These are phyloP conservation scores for Percopsis omiscomaycus DNA, from an alignment of 2,797 vertebrate genomes.

Conservation along the genomic window DNA sequence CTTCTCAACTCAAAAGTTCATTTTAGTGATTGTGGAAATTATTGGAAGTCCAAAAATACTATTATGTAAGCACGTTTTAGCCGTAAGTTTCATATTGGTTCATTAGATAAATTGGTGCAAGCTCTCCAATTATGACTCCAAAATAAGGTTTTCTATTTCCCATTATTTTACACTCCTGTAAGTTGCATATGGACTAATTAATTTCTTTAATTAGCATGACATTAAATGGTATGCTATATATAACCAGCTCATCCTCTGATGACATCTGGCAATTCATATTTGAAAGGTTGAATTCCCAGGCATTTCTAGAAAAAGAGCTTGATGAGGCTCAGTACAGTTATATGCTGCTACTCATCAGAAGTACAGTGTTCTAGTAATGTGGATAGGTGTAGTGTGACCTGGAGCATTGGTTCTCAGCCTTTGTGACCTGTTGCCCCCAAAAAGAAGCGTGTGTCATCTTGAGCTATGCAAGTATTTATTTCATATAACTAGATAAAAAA, in stretches of 20 bases:
- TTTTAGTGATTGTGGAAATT: constrained; percentile 52
- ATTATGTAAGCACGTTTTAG: constrained; percentile 32
- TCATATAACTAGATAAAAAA: too few species aligned
- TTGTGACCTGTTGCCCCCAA: too few species aligned
- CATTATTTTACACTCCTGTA: constrained; percentile 64
- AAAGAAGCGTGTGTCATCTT: too few species aligned
- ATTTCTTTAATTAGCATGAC: constrained; percentile 74
- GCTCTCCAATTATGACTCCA: constrained; percentile 61
- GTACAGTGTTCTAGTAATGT: neutral
- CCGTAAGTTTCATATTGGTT: constrained; percentile 50
- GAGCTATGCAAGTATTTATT: too few species aligned
- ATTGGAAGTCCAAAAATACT: constrained; percentile 35
- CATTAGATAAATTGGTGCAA: constrained; percentile 60
- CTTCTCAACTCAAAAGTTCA: constrained; percentile 11
- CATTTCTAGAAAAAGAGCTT: constrained; percentile 40
- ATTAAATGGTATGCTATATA: constrained; percentile 63
- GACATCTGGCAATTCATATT: constrained; percentile 53
- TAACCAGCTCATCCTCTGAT: constrained; percentile 51
- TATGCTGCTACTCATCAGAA: constrained; percentile 24
- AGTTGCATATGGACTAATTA: constrained; percentile 66
- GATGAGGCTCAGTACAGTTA: constrained; percentile 5
- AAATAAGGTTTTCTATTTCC: constrained; percentile 44
- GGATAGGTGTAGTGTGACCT: neutral
- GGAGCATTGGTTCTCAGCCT: neutral
- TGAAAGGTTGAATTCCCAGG: constrained; percentile 47